These are phyloP conservation scores for Squalus acanthias DNA, from an alignment of 2,797 vertebrate genomes.

Conservation along the genomic window DNA sequence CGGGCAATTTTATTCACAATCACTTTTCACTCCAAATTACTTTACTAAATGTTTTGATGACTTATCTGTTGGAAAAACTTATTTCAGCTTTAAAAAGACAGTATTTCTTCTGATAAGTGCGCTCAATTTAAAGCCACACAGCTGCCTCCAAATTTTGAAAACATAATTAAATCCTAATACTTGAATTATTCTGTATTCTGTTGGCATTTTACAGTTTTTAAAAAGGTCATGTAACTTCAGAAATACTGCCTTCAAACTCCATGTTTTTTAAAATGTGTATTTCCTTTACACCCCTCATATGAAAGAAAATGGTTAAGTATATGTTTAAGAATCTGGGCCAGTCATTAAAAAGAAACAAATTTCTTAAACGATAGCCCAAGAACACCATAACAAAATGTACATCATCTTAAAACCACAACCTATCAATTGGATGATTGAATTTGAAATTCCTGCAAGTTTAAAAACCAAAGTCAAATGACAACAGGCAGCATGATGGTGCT, in stretches of 20 bases:
- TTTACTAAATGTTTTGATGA: neutral
- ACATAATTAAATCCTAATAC: neutral
- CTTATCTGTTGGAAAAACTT: neutral
- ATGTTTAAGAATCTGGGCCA: neutral
- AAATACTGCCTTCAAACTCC: conserved; percentile 38
- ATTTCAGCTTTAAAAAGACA: conserved; percentile 38
- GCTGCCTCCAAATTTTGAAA: neutral
- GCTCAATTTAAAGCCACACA: neutral
- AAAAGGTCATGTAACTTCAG: neutral
- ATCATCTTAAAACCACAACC: neutral
- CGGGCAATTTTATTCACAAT: neutral
- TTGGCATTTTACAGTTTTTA: neutral
- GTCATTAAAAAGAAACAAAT: neutral
- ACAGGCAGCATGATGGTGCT: neutral
- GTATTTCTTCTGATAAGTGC: conserved; percentile 9
- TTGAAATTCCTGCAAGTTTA: no score
- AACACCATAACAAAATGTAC: neutral
- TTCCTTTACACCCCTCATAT: conserved; percentile 10
- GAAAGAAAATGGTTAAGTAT: neutral
- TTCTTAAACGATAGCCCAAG: neutral
- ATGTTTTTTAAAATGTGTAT: conserved; percentile 37
- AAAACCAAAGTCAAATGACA: neutral
- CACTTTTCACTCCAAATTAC: neutral
- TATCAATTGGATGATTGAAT: neutral
- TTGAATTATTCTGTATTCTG: neutral